phyloP scores from a whole-genome alignment of 2,888 invertebrate genomes.

The Patella pellucida region DNA sequence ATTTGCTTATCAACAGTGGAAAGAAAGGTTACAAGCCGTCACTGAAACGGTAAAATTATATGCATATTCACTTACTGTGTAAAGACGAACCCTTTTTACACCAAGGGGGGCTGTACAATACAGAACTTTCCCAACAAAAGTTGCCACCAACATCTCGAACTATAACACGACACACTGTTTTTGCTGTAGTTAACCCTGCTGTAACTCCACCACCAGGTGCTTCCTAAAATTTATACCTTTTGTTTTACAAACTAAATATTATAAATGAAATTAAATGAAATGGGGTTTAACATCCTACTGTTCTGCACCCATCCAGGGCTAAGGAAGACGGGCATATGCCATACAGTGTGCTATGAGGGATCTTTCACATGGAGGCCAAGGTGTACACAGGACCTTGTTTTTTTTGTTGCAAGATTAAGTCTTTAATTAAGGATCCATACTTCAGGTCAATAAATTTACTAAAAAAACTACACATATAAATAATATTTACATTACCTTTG shows the following conservation, averaged over 20 bases:
- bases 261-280: no score
- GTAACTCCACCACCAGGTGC: conserved; percentile 84
- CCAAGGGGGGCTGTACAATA: conserved; percentile 78
- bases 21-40: no score
- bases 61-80: conserved; percentile 49
- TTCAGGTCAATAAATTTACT: background rate
- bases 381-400: no score
- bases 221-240: conserved; percentile 64
- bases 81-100: conserved; percentile 65
- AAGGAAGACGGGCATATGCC: no score
- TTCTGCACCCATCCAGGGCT: no score
- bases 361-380: no score
- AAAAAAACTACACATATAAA: background rate
- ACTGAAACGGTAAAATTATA: background rate
- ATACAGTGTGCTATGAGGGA: no score
- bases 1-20: no score
- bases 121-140: conserved; percentile 95
- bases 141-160: conserved; percentile 93
- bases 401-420: no score
- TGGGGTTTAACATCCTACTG: no score
- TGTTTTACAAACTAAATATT: no score
- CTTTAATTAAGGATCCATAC: no score
- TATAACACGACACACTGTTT: conserved; percentile 84
- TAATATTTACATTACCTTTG: conserved; percentile 74
- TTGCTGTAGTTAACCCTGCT: conserved; percentile 83